These are phyloP conservation scores for Liodrosophila aerea DNA, from an alignment of 2,888 invertebrate species.

Conservation along the genomic window DNA sequence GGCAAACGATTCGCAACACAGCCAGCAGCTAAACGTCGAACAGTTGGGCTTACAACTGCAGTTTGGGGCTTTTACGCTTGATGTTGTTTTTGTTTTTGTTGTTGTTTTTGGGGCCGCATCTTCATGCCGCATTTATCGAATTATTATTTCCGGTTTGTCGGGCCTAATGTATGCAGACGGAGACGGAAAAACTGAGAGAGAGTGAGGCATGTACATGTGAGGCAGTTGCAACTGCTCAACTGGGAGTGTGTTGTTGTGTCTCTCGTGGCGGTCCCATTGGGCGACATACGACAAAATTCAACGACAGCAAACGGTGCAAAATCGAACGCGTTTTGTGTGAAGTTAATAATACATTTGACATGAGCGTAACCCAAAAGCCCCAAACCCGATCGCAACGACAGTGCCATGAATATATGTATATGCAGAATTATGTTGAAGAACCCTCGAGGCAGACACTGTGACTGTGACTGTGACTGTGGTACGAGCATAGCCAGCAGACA, in stretches of 20 bases:
- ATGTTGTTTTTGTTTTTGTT: conserved; percentile 1
- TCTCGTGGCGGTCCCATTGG: conserved; percentile 63
- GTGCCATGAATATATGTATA: background rate
- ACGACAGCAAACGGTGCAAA: conserved; percentile 81
- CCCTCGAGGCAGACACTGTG: conserved; percentile 17
- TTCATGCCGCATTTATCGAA: conserved; percentile 74
- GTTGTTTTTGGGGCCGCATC: conserved; percentile 33
- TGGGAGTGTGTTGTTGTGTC: conserved; percentile 5
- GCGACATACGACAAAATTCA: conserved; percentile 73
- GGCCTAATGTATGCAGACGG: conserved; percentile 39
- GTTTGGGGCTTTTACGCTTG: no score
- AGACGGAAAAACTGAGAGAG: conserved; percentile 3
- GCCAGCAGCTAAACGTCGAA: conserved; percentile 51
- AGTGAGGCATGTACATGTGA: no score
- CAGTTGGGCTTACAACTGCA: conserved; percentile 26
- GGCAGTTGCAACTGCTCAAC: no score
- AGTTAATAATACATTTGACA: conserved; percentile 82
- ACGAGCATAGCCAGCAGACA: no score
- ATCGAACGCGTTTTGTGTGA: conserved; percentile 82
- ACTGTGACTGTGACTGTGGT: background rate
- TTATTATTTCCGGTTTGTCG: conserved; percentile 77
- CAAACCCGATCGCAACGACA: conserved; percentile 1
- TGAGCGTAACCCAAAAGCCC: conserved; percentile 28
- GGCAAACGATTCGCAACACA: conserved; percentile 63
- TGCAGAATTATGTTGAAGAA: conserved; percentile 73